Evolutionary conservation across 2,113 vertebrate genomes (phyloP).

Genomic region (Riparia riparia): DNA sequence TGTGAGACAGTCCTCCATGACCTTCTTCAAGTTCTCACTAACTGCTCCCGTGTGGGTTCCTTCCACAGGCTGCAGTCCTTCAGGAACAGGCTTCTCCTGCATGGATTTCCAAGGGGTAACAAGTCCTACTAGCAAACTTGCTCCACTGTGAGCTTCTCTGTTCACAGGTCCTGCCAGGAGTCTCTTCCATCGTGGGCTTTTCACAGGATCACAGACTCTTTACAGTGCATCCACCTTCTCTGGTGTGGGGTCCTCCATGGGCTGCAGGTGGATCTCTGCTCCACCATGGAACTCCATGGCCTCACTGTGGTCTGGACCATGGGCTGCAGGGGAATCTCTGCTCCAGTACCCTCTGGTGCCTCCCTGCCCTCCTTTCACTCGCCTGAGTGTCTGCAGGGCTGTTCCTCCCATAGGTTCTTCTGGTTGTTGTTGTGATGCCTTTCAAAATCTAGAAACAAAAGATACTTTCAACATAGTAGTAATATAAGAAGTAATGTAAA

Average conservation of each 20-base stretch:
- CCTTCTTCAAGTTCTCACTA: background rate
- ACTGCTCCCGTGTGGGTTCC: background rate
- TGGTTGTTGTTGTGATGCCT: background rate
- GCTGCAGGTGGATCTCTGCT: background rate
- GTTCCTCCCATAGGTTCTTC: background rate
- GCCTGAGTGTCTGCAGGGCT: background rate
- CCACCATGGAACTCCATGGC: background rate
- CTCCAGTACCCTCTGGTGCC: fast-evolving
- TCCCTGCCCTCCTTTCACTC: background rate
- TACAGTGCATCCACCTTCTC: background rate
- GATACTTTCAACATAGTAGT: background rate
- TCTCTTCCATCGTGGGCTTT: background rate
- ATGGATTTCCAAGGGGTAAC: background rate
- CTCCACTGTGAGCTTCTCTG: background rate
- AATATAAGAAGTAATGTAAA: background rate
- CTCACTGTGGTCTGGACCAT: background rate
- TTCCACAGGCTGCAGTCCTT: background rate
- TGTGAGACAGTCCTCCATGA: background rate
- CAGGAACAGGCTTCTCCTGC: background rate
- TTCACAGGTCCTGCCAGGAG: background rate
- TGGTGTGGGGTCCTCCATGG: fast-evolving
- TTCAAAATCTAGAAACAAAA: background rate
- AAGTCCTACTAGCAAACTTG: background rate
- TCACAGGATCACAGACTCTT: background rate
- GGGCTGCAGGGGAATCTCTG: background rate